These are phyloP conservation scores for Tachysurus vachellii DNA, from an alignment of 2,113 vertebrate genomes.

Conservation along the genomic window DNA sequence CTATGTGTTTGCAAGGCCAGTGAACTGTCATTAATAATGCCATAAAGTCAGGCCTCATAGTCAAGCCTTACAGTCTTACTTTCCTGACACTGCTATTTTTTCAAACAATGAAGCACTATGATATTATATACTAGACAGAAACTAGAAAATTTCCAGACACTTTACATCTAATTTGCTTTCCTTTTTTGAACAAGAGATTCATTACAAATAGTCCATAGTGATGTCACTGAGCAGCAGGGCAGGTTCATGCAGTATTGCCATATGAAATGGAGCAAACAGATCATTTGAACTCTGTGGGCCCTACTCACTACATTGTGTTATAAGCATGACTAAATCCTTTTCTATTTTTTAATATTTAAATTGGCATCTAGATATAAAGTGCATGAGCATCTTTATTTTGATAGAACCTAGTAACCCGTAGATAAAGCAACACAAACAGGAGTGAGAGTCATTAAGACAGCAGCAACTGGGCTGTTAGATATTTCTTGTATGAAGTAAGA, in stretches of 20 bases:
- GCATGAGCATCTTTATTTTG: neutral
- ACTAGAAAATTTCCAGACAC: conserved; percentile 4
- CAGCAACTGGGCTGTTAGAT: neutral
- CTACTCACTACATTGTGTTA: neutral
- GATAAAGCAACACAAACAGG: neutral
- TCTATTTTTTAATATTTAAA: conserved; percentile 1
- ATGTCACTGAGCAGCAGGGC: neutral
- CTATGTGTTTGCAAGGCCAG: neutral
- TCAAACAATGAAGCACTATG: conserved; percentile 38
- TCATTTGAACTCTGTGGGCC: neutral
- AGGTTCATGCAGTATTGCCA: neutral
- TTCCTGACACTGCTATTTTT: neutral
- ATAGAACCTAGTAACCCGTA: neutral
- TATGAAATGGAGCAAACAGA: neutral
- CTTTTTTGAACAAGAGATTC: neutral
- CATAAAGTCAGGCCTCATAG: conserved; percentile 10
- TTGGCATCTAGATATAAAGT: neutral
- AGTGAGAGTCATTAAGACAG: neutral
- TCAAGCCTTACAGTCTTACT: neutral
- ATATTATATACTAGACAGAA: conserved; percentile 27
- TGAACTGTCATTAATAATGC: conserved; percentile 19
- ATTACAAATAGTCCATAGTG: conserved; percentile 16
- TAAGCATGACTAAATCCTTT: neutral
- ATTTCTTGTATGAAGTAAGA: conserved; percentile 34
- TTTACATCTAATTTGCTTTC: conserved; percentile 22